A percentile compares a stretch with the other conserved stretches of the same genome.
These are phyloP conservation scores for Maccullochella peelii DNA, from an alignment of 2,113 vertebrate genomes.

Conservation along the genomic window DNA sequence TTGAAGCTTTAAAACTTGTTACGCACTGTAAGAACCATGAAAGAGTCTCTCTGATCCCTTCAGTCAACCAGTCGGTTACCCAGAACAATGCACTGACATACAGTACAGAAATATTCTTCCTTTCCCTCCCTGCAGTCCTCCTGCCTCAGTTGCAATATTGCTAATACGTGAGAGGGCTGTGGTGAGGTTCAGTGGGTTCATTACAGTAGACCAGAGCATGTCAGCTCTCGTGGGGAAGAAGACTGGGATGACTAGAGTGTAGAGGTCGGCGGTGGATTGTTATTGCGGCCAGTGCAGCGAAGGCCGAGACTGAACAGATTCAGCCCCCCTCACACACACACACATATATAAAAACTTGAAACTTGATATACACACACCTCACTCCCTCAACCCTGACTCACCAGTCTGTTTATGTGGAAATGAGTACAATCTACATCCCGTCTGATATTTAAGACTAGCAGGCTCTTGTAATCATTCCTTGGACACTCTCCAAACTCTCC, in stretches of 20 bases:
- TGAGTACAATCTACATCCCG: constrained; percentile 50
- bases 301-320: constrained; percentile 64
- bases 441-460: constrained; percentile 60
- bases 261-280: constrained; percentile 57
- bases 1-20: not conserved
- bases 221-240: constrained; percentile 59
- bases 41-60: constrained; percentile 11
- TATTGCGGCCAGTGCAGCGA: constrained; percentile 52
- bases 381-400: constrained; percentile 29
- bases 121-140: constrained; percentile 10
- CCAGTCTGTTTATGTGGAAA: constrained; percentile 70
- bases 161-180: constrained; percentile 33
- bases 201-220: constrained; percentile 59
- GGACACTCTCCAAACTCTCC: constrained; percentile 46
- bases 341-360: not conserved
- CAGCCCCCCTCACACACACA: not conserved
- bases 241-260: constrained; percentile 52
- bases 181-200: constrained; percentile 75
- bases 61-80: not conserved
- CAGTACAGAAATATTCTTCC: constrained; percentile 7
- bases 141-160: constrained; percentile 17
- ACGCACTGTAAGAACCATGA: not conserved
- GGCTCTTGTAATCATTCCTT: constrained; percentile 59
- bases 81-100: constrained; percentile 8
- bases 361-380: not conserved